Evolutionary conservation across 2,888 invertebrate species (phyloP), one percentile per base, ranked within the genome.

Genomic region (Metopia argyrocephala): DNA sequence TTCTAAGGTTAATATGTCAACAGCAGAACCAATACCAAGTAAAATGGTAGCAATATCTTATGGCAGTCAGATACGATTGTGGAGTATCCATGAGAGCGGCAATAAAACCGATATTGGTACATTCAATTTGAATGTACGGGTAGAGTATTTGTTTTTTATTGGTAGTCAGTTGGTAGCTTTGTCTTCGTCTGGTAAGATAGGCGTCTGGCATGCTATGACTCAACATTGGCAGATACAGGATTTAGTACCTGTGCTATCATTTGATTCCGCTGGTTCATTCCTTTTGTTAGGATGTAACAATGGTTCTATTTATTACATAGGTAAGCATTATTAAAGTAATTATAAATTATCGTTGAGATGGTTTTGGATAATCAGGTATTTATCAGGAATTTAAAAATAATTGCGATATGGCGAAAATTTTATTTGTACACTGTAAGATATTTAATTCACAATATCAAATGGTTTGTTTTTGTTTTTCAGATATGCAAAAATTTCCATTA

Each of bases 161-260:
- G 98, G 99, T 0, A 97, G 97, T 84, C 99, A 99, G 89, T 91
- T 99, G 84, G 99, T 99, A n/a, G 98, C 98, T 0, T 92, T 99
- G 27, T 97, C 97, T 54, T 94, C 95, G 2, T 94, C 94, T 6
- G 97, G 97, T 5, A 98, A 98, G 91, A 96, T 99, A 23, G 98
- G 99, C 1, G 98, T 99, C n/a, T 99, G 98, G 98, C 98, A 99
- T 91, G 97, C 98, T 0, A 98, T 98, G 95, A 98, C 98, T 0
- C 98, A 98, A 87, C 98, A 98, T 91, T 99, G 98, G 98, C 98
- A 98, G 92, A 95, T 97, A 52, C 98, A 98, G 89, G 98, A 98
- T 90, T 96, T 98, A 15, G 96, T 97, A 20, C 96, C 98, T 2
- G 97, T 99, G 1, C 56, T 85, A 28, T 98, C 98, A 0, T 97